phyloP scores from a whole-genome alignment of 2,113 vertebrate species.

The Sterrhoptilus dennistouni region DNA sequence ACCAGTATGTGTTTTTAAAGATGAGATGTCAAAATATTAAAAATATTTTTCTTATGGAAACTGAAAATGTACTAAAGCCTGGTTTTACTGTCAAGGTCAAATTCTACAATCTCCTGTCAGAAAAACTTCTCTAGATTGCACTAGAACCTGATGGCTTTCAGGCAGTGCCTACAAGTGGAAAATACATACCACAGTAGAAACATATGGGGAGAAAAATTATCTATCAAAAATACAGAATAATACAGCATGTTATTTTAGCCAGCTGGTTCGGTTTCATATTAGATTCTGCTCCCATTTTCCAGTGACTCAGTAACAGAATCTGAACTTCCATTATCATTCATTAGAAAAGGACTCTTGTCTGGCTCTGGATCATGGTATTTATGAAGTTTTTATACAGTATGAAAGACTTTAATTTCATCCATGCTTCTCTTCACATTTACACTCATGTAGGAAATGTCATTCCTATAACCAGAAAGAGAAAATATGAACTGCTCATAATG shows the following conservation, averaged over 20 bases:
- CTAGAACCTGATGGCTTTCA: not conserved
- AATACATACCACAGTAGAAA: not conserved
- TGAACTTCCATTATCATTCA: not conserved
- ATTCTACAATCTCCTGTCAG: not conserved
- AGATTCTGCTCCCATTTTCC: not conserved
- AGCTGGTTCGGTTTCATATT: not conserved
- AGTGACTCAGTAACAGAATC: not conserved
- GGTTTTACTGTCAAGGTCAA: not conserved
- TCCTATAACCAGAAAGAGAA: constrained; percentile 8
- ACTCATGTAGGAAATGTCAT: not conserved
- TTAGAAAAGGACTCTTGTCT: not conserved
- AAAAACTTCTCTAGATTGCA: not conserved
- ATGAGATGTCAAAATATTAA: not conserved
- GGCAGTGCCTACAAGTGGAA: not conserved
- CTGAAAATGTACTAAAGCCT: not conserved
- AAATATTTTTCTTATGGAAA: not conserved
- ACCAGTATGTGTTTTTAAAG: not conserved
- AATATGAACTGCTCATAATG: not conserved
- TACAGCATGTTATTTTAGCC: constrained; percentile 23
- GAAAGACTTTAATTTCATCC: constrained; percentile 6
- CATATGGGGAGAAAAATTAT: not conserved
- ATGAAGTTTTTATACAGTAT: not conserved
- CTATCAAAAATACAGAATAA: not conserved
- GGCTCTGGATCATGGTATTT: not conserved
- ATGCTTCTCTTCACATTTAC: constrained; percentile 22